These are phyloP conservation scores for Keiferia lycopersicella DNA, from an alignment of 2,888 invertebrate genomes.

Conservation along the genomic window DNA sequence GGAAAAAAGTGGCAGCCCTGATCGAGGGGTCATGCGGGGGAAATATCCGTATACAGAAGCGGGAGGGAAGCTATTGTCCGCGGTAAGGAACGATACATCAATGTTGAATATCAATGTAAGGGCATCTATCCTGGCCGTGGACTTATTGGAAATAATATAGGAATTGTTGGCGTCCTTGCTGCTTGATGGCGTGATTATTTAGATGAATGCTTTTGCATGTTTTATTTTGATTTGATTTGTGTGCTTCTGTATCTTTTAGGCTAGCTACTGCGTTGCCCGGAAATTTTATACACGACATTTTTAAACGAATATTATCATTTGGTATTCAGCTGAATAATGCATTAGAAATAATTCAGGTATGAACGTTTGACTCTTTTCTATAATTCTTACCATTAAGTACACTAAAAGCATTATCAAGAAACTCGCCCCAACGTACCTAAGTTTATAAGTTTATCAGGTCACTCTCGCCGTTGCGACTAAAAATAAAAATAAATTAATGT, in stretches of 20 bases:
- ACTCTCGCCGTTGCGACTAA: slow-evolving; percentile 39
- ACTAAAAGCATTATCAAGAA: no score
- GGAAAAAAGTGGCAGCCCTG: slow-evolving; percentile 47
- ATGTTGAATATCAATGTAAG: slow-evolving; percentile 69
- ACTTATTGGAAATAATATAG: slow-evolving; percentile 62
- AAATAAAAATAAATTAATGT: slow-evolving; percentile 33
- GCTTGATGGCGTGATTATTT: slow-evolving; percentile 63
- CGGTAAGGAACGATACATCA: slow-evolving; percentile 63
- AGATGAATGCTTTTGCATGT: slow-evolving; percentile 39
- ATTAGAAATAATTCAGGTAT: no score
- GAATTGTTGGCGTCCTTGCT: slow-evolving; percentile 51
- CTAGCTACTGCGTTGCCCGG: neutral
- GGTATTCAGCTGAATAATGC: no score
- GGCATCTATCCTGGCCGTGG: slow-evolving; percentile 60
- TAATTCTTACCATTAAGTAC: no score
- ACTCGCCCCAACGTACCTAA: neutral
- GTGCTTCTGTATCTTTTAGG: neutral
- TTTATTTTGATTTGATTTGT: slow-evolving; percentile 21
- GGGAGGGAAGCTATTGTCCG: slow-evolving; percentile 61
- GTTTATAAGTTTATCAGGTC: slow-evolving; percentile 17
- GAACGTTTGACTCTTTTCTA: no score
- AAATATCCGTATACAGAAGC: slow-evolving; percentile 51
- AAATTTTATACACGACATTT: no score
- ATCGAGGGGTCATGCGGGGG: slow-evolving; percentile 46
- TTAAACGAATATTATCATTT: no score